phyloP scores from a whole-genome alignment of 2,888 invertebrate genomes.

The Drosophila mercatorum region DNA sequence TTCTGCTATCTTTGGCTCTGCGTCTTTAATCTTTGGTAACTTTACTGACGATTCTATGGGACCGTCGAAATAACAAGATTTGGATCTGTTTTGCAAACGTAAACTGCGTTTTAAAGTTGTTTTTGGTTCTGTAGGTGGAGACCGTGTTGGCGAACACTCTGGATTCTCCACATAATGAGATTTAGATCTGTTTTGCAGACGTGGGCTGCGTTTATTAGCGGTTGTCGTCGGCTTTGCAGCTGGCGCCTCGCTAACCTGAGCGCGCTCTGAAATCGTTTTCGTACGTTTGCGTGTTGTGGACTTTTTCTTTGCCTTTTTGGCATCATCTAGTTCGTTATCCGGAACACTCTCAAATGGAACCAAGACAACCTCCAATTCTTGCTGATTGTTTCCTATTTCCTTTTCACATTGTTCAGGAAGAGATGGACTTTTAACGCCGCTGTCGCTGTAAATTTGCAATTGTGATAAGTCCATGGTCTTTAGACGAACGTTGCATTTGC shows the following conservation, averaged over 20 bases:
- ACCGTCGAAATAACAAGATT: constrained; percentile 5
- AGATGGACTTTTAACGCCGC: not conserved
- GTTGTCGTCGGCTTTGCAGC: not conserved
- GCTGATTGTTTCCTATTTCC: not conserved
- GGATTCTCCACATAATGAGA: not conserved
- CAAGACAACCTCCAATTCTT: constrained; percentile 5
- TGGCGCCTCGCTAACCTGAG: not conserved
- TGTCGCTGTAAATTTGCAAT: not conserved
- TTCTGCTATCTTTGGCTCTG: not conserved
- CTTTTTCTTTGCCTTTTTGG: not conserved
- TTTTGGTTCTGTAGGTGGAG: not conserved
- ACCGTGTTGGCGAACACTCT: not conserved
- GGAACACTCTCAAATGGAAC: not conserved
- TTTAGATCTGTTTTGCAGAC: not conserved
- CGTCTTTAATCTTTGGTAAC: not conserved
- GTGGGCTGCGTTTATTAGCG: not conserved
- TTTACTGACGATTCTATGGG: not conserved
- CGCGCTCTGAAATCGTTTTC: not conserved
- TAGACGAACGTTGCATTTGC: constrained; percentile 17
- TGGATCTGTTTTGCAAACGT: not conserved
- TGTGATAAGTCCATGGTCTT: constrained; percentile 11
- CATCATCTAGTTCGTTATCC: too few species aligned
- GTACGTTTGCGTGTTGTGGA: constrained; percentile 1
- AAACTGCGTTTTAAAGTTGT: not conserved
- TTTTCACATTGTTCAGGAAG: not conserved